Percentiles rank a stretch among this genome's conserved stretches.
Evolutionary conservation across 2,888 invertebrate species (phyloP).

Genomic region (Lepas anatifera): DNA sequence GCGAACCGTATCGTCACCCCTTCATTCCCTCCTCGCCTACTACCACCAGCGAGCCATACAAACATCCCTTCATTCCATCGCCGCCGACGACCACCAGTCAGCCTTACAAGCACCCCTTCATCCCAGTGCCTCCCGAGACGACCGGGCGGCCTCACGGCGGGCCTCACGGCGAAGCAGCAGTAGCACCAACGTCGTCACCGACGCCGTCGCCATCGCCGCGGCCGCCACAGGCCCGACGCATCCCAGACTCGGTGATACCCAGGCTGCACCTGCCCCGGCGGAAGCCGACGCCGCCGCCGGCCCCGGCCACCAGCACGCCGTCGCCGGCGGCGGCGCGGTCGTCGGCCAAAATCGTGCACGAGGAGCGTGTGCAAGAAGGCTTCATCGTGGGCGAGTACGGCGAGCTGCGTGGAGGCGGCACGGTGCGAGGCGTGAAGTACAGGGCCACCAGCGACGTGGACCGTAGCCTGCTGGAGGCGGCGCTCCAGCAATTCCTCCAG

Average conservation of each 20-base stretch:
- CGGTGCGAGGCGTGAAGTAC: conserved; percentile 6
- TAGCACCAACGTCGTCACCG: not conserved
- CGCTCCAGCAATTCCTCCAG: not conserved
- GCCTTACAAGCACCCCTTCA: not conserved
- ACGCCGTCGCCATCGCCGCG: not conserved
- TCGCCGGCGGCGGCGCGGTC: not conserved
- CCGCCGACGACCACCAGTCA: not conserved
- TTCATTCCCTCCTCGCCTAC: not conserved
- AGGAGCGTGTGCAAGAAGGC: not conserved
- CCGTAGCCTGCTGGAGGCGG: not conserved
- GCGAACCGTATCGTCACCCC: not conserved
- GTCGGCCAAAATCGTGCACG: not conserved
- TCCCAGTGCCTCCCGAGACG: not conserved
- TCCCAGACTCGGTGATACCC: not conserved
- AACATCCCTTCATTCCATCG: not conserved
- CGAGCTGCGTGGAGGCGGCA: not conserved
- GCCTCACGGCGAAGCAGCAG: not conserved
- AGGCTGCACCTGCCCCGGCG: not conserved
- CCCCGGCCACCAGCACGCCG: not conserved
- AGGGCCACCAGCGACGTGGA: not conserved
- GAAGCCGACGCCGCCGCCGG: not conserved
- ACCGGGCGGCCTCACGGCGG: not conserved
- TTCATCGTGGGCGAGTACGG: conserved; percentile 10
- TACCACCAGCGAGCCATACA: not conserved
- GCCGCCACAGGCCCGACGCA: not conserved